Base-by-base conservation (phyloP, 2,113 vertebrate genomes). In the Tetrax tetrax region DNA sequence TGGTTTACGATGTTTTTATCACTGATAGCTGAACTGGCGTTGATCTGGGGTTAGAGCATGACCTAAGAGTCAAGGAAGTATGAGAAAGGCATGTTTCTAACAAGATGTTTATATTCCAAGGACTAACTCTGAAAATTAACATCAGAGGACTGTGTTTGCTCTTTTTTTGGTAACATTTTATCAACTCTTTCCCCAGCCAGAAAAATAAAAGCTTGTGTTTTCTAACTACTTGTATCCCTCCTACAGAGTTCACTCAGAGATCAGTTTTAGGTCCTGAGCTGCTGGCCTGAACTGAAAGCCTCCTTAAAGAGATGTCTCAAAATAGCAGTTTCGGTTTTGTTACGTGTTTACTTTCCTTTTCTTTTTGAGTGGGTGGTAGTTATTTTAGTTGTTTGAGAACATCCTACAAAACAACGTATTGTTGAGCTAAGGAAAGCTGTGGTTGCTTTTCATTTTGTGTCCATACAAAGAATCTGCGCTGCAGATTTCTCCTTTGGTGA, bases 61-160 rank as follows among this genome's bases (percentile, higher is more conserved):
- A 78, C 90, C 90, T 61, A 37, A 31, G 68, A 90, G 88, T 86
- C 92, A 90, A 56, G 86, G 59, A 31, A 86, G 47, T 83, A 51
- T 81, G 88, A 96, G 93, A 96, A 93, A 95, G 78, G 50, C 82
- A 86, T 74, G 51, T 90, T 93, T 93, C 86, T 93, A 83, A 93
- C 70, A 78, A 66, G 51, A 90, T 88, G 85, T 90, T 97, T 96
- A 81, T 50, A 92, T 95, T 96, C 76, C 48, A 60, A 76, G 63
- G 56, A 15, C 59, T 59, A 47, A 66, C 92, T 87, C 61, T 86
- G 92, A 90, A 90, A 93, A 84, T 54, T 59, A 81, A 60, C 35
- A 57, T 84, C 81, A 57, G 76, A 78, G 60, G 24, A 27, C 51
- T 59, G 8, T 18, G 48, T 66, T 90, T 94, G 66, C 12, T 89